Evolutionary conservation across 2,113 vertebrate species (phyloP).

Genomic region (Colius striatus): DNA sequence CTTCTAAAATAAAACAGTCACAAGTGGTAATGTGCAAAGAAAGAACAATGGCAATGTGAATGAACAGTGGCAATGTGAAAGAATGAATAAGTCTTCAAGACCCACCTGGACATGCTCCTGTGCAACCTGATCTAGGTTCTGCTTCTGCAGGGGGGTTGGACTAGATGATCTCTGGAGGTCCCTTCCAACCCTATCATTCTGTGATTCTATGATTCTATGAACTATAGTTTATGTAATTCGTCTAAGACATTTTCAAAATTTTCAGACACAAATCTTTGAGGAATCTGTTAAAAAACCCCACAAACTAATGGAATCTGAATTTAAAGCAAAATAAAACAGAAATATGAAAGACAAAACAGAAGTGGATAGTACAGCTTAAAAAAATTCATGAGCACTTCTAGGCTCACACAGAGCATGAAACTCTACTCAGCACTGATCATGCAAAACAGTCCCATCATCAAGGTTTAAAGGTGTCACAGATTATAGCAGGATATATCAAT

Average conservation of each 20-base stretch:
- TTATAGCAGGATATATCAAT: neutral
- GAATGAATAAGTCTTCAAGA: no score
- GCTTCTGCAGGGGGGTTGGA: no score
- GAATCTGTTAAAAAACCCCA: neutral
- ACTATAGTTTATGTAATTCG: neutral
- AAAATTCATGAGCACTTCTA: neutral
- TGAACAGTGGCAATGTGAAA: no score
- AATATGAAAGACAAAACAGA: neutral
- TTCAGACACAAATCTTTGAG: neutral
- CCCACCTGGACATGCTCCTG: no score
- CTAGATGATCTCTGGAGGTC: no score
- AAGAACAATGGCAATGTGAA: no score
- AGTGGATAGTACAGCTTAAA: neutral
- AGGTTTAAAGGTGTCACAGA: neutral
- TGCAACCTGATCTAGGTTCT: no score
- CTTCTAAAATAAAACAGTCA: neutral
- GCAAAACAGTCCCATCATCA: fast-evolving
- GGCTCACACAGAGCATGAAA: neutral
- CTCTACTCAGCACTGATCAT: neutral
- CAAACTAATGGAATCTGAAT: neutral
- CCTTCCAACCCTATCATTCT: no score
- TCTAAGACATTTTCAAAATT: neutral
- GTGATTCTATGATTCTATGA: no score
- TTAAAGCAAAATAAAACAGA: neutral
- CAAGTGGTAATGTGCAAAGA: neutral